Conservation (phyloP, 2,888 invertebrate species). For the Drosophila leonis region DNA sequence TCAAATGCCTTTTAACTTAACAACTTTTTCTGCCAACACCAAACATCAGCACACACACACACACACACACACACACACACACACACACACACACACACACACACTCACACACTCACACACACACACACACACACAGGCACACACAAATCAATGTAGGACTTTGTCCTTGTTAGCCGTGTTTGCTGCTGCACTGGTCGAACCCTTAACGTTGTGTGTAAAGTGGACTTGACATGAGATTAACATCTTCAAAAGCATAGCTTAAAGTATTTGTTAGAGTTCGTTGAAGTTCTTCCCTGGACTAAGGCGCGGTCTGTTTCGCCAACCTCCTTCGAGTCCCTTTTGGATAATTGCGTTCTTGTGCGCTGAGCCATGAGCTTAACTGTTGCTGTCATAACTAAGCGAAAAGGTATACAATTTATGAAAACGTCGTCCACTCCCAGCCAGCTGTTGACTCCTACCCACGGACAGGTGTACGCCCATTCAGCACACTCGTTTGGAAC, state of each 20-base stretch:
- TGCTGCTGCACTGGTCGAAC: constrained; percentile 53
- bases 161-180: constrained; percentile 54
- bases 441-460: constrained; percentile 3
- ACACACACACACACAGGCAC: constrained; percentile 14
- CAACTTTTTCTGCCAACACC: constrained; percentile 82
- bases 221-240: constrained; percentile 83
- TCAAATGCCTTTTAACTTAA: constrained; percentile 83
- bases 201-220: constrained; percentile 81
- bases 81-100: constrained; percentile 25
- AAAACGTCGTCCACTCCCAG: constrained; percentile 61
- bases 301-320: constrained; percentile 40
- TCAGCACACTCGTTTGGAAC: constrained; percentile 33
- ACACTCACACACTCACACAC: constrained; percentile 51
- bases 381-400: constrained; percentile 81
- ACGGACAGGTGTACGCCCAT: constrained; percentile 42
- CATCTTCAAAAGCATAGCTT: constrained; percentile 82
- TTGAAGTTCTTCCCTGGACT: constrained; percentile 55
- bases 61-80: too few relatives aligned
- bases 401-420: constrained; percentile 82
- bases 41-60: constrained; percentile 48
- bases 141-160: constrained; percentile 74
- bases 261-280: constrained; percentile 80
- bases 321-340: constrained; percentile 48
- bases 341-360: constrained; percentile 82
- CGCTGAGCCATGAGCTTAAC: constrained; percentile 81